Evolutionary conservation across 2,113 vertebrate genomes (phyloP), one percentile per base, ranked within the genome.

Genomic region (cat (Felis catus)): DNA sequence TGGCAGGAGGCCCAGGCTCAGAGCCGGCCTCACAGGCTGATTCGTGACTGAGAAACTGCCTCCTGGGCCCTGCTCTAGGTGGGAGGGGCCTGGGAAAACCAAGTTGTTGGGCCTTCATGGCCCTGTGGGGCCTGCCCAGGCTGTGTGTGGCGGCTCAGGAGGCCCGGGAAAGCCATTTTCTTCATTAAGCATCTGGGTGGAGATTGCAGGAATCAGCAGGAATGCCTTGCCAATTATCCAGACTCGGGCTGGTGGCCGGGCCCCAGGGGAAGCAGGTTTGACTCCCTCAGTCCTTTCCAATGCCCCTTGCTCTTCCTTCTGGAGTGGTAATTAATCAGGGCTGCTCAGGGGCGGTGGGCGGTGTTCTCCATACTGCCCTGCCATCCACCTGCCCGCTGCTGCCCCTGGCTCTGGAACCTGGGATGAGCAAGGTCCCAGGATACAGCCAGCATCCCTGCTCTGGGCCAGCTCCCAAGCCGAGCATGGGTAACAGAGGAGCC

Each of bases 11-110:
- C 96, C 97, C 95, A 63, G 96, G 80, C 82, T 83, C 39, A 1
- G 73, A 73, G 96, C 93, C 13, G 81, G 96, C 96, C 92, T 63
- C 96, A 89, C 96, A 97, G 94, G 95, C 97, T 2, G 84, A 53
- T 91, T 95, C 92, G 92, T 98, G 97, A 96, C 97, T 94, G 95
- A 88, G 95, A 73, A 85, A 15, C 91, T 12, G 81, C 87, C 97
- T 93, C 87, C 89, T 68, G 96, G 65, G 96, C 89, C 82, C 80
- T 74, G 95, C 87, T 94, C 80, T 9, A 48, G 45, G 80, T 68
- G 88, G 97, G 96, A 88, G 97, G 97, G 92, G 94, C 92, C 97
- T 98, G 97, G 96, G 98, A 98, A 97, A 96, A 58, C 41, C 58
- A 55, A 92, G 76, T n/a, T 29, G 74, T 55, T 13, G 82, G 82